phyloP scores from a whole-genome alignment of 2,113 vertebrate species.

The Leptosomus discolor region DNA sequence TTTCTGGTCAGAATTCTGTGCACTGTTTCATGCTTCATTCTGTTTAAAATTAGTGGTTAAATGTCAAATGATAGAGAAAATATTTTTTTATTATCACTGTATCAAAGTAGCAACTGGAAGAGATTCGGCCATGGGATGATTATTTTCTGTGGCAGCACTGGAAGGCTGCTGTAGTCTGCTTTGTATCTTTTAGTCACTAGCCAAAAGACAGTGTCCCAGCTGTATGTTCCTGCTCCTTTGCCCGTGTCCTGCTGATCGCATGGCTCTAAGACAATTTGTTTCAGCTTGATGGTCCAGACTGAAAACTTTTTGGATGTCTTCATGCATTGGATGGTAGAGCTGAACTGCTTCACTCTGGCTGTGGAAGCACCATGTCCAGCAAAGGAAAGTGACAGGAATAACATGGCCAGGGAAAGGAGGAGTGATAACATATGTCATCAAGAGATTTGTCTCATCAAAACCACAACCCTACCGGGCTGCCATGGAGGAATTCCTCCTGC shows the following conservation, averaged over 20 bases:
- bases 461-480: fast-evolving
- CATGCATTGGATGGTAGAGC: background rate
- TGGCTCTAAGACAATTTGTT: background rate
- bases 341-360: background rate
- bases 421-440: fast-evolving
- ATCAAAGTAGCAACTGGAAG: background rate
- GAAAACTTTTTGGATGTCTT: background rate
- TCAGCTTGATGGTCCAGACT: background rate
- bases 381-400: background rate
- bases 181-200: background rate
- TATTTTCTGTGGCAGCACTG: background rate
- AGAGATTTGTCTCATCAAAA: background rate
- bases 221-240: background rate
- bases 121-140: background rate
- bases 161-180: background rate
- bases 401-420: background rate
- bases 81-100: background rate
- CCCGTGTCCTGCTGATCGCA: background rate
- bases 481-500: background rate
- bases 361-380: background rate
- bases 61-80: background rate
- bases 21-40: background rate
- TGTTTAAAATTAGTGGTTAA: background rate
- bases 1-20: background rate
- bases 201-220: background rate